These are phyloP conservation scores for Drosophila quasianomalipes DNA, from an alignment of 2,888 invertebrate species.

Conservation along the genomic window DNA sequence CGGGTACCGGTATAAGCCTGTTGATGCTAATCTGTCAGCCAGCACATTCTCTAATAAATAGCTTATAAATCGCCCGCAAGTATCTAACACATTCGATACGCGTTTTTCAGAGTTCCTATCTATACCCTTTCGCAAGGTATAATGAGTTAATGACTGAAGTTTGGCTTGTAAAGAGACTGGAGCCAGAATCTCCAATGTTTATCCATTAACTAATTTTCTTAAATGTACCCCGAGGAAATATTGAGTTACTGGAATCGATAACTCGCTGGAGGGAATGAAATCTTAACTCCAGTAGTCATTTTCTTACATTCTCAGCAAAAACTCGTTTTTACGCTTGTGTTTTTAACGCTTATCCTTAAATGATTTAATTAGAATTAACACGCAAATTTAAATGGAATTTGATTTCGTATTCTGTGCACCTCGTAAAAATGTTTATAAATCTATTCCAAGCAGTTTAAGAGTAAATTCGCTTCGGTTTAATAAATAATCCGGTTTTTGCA, in stretches of 20 bases:
- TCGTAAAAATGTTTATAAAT: neutral
- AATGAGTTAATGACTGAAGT: neutral
- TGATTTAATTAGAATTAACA: conserved; percentile 10
- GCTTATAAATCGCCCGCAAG: conserved; percentile 65
- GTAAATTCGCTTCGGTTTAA: conserved; percentile 32
- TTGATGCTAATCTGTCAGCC: conserved; percentile 49
- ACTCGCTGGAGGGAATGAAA: neutral
- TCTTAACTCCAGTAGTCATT: neutral
- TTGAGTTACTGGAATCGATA: neutral
- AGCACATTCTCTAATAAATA: conserved; percentile 62
- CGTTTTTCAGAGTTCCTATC: conserved; percentile 44
- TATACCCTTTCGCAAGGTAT: conserved; percentile 12
- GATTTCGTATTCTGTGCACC: neutral
- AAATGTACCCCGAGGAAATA: neutral
- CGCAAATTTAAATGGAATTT: conserved; percentile 9
- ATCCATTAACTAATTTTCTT: neutral
- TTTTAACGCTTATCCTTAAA: conserved; percentile 2
- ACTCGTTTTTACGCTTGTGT: neutral
- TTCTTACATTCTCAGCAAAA: too few relatives aligned
- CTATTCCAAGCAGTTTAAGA: conserved; percentile 7
- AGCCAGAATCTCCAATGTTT: neutral
- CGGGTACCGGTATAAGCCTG: conserved; percentile 38
- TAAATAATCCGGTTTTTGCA: conserved; percentile 31
- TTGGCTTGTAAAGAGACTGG: neutral
- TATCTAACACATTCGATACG: conserved; percentile 63